Evolutionary conservation across 2,797 vertebrate species (phyloP).

Genomic region (Cossypha heuglini): DNA sequence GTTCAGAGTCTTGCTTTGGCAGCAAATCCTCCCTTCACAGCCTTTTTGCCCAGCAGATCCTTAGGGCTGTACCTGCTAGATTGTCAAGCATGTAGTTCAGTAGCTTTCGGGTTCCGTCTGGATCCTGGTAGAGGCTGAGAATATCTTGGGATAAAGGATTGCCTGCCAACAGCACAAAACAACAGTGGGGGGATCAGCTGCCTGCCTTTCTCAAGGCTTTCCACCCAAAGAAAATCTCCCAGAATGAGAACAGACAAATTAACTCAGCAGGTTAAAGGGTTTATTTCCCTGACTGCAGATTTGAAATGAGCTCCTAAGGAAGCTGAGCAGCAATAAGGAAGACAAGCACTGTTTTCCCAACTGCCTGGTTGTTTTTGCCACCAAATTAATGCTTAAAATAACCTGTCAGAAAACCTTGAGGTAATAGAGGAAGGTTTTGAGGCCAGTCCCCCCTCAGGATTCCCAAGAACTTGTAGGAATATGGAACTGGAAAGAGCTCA

Average conservation of each 20-base stretch:
- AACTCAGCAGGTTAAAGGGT: not conserved
- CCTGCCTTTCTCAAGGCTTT: not conserved
- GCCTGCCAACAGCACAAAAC: constrained; percentile 79
- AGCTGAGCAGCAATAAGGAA: not conserved
- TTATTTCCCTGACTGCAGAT: not conserved
- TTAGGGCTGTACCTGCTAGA: constrained; percentile 87
- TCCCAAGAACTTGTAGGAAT: not conserved
- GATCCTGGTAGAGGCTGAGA: constrained; percentile 96
- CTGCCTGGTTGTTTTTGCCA: not conserved
- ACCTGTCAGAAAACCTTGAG: not conserved
- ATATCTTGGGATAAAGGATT: constrained; percentile 99
- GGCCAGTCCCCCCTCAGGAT: not conserved
- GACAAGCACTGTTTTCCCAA: not conserved
- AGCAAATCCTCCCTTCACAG: not conserved
- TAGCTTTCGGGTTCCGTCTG: constrained; percentile 97
- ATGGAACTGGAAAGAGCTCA: constrained; percentile 29
- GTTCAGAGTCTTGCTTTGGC: not conserved
- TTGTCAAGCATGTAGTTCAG: constrained; percentile 99
- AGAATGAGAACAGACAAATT: not conserved
- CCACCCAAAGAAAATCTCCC: not conserved
- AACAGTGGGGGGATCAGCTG: not conserved
- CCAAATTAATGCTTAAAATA: not conserved
- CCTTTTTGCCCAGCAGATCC: not conserved
- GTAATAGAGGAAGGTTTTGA: not conserved
- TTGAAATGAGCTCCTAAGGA: not conserved